Base-by-base conservation (phyloP, 2,888 invertebrate species). In the Drymonia ruficornis region DNA sequence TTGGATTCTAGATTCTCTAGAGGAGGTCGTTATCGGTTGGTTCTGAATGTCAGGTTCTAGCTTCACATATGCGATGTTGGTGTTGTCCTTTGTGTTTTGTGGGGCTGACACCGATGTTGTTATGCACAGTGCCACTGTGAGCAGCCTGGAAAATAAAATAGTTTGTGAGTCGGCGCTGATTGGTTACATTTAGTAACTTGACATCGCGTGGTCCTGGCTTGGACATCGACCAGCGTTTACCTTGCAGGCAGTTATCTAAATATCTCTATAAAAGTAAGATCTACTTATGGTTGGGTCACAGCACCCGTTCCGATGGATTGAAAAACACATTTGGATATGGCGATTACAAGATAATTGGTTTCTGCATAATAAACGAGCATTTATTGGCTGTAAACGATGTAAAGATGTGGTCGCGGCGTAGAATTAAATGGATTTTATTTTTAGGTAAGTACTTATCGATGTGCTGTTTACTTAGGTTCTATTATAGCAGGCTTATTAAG, bases 61-160 rank as follows among this genome's bases (percentile, higher is more conserved):
- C 51, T 84, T 84, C 15, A 87, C 82, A 59, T 84, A 84, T 0
- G 87, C 87, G 54, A 87, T 84, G 47, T 81, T 80, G 48, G 78
- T 83, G 55, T 78, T 78, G 45, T 61, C 62, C 38, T 61, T 13
- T 28, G 28, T 59, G 16, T 78, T 75, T 49, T 86, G 87, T 0
- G 90, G 88, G 5, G 89, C 89, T 2, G 81, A 53, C 7, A 67
- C 57, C 5, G 73, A 79, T 0, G 70, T 54, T 47, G 66, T 61
- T 42, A 71, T 52, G 72, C 69, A 83, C 36, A 87, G 59, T 49
- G 83, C 46, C 34, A 83, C 44, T 12, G 76, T 56, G 16, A 84
- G 51, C 4, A 85, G 36, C 52, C 90, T 90, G 86, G 7, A 84
- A 87, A 47, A 40, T n/a, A 51, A 63, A 54, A 48, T 52, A 5